Percentiles rank a stretch among this genome's conserved stretches.
Conservation (phyloP, 2,888 invertebrate species). For the Nomada flava region DNA sequence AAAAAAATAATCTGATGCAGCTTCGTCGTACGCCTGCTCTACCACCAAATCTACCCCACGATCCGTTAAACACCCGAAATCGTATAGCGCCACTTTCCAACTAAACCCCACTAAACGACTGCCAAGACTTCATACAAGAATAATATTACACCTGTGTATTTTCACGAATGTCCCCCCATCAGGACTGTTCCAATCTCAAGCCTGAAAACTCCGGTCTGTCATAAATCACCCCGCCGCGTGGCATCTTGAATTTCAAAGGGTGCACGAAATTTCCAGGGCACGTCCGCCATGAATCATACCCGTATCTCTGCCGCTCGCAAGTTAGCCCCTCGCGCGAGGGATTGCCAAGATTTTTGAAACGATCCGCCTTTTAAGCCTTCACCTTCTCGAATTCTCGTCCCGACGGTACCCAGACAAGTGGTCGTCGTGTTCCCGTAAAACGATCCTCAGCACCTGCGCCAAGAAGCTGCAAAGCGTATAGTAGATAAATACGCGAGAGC, state of each 20-base stretch:
- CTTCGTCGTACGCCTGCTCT: no score
- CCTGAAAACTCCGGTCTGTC: constrained; percentile 8
- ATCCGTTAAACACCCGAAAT: no score
- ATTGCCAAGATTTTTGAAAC: constrained; percentile 22
- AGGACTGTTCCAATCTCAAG: constrained; percentile 5
- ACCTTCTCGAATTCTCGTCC: constrained; percentile 19
- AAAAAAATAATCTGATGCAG: no score
- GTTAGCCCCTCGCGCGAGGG: neutral
- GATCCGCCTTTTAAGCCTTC: constrained; percentile 7
- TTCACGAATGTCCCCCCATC: constrained; percentile 5
- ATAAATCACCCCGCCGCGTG: constrained; percentile 15
- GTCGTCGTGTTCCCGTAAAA: constrained; percentile 21
- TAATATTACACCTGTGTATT: neutral
- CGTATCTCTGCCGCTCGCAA: neutral
- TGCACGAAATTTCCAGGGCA: constrained; percentile 27
- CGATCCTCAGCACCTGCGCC: constrained; percentile 42
- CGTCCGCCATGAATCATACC: constrained; percentile 27
- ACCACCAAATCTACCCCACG: no score
- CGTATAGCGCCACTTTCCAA: no score
- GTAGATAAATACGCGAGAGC: constrained; percentile 57
- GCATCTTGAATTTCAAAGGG: constrained; percentile 28
- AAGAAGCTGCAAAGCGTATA: constrained; percentile 55
- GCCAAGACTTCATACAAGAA: no score
- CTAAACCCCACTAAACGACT: no score
- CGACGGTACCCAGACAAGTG: constrained; percentile 10